Base-by-base conservation (phyloP, 2,888 invertebrate species). In the Toxonevra muliebris region DNA sequence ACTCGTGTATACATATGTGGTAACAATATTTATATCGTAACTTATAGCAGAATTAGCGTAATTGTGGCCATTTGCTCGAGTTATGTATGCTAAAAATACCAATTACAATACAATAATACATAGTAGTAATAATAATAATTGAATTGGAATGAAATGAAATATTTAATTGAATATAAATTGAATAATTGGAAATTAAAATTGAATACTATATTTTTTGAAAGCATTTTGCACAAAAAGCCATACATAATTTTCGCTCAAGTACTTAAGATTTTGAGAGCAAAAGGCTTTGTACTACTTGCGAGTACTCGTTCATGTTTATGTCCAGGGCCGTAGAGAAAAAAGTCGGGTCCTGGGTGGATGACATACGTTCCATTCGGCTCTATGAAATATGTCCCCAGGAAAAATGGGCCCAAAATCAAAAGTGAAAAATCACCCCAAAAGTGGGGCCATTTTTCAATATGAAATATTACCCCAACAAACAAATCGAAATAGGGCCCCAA, bases 181-280 rank as follows among this genome's bases (percentile, higher is more conserved):
- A 30, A 30, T 30, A 30, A 30, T 30, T 30, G 30, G 30, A 30
- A 30, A 66, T 66, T 61, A 61, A 66, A 55, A 41, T 30, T 50
- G n/a, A 61, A 65, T 57, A 55, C 57, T 50, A 64, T 64, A 57
- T 64, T 43, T 20, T 8, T 48, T 48, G 58, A 52, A 58, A 20
- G 17, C 19, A 20, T 43, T 59, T 19, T n/a, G 9, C 58, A 59
- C 50, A 53, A 55, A 66, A 55, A 67, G 59, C 15, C 43, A 54
- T 65, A 61, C 41, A 62, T 60, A 58, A 68, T 62, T 70, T 70
- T 62, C 48, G 58, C 15, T 70, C 69, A 70, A 70, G 67, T 70
- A 62, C 65, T 65, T 52, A 59, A 48, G 65, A 30, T 30, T 42
- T 63, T 42, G 53, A 62, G 19, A 62, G 19, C 43, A 62, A 41